phyloP scores from a whole-genome alignment of 2,113 vertebrate genomes.

The Pleuronectes platessa region DNA sequence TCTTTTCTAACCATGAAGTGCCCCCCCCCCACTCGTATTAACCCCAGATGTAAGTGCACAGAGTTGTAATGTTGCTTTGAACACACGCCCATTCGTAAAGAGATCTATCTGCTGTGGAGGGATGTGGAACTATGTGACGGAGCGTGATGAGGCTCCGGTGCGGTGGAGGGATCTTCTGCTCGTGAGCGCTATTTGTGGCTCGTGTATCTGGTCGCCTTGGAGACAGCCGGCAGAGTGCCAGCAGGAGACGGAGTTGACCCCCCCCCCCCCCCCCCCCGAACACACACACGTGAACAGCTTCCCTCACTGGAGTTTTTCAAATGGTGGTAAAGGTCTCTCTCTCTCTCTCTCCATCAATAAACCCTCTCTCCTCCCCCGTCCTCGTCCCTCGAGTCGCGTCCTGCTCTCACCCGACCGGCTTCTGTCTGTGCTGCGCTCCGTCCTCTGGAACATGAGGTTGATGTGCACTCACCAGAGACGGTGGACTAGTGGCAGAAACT shows the following conservation, averaged over 20 bases:
- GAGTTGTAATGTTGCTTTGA: no score
- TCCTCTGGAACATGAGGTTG: no score
- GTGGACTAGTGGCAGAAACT: no score
- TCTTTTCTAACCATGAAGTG: no score
- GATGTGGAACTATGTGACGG: constrained; percentile 40
- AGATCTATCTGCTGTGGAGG: constrained; percentile 64
- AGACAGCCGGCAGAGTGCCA: constrained; percentile 76
- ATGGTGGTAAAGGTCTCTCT: neutral
- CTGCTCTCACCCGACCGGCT: neutral
- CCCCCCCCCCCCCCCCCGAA: no score
- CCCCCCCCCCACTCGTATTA: no score
- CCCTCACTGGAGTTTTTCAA: neutral
- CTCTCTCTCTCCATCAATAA: constrained; percentile 3
- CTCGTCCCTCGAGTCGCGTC: neutral
- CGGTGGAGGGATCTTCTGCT: constrained; percentile 62
- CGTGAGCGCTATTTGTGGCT: constrained; percentile 75
- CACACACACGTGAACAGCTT: neutral
- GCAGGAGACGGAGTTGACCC: constrained; percentile 70
- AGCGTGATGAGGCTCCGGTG: constrained; percentile 32
- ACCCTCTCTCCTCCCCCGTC: neutral
- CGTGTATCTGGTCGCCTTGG: constrained; percentile 77
- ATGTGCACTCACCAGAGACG: no score
- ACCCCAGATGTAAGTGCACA: no score
- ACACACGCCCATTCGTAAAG: neutral
- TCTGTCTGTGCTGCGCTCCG: no score